Evolutionary conservation across 2,113 vertebrate species (phyloP).

Genomic region (Taurulus bubalis): DNA sequence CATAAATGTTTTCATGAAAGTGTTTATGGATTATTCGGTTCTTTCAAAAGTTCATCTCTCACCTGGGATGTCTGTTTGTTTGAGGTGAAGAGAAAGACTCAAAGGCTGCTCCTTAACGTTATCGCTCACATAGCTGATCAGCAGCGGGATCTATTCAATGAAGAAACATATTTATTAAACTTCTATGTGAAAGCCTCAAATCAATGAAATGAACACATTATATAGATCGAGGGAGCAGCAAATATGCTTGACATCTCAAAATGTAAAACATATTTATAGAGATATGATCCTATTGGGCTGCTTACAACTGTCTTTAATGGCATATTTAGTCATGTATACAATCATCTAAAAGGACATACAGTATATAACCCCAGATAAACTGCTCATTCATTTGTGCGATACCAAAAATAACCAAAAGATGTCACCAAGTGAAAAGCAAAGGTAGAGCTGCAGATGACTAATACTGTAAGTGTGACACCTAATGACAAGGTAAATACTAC

Average conservation of each 20-base stretch:
- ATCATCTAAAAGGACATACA: not conserved
- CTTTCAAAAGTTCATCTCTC: not conserved
- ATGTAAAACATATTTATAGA: not conserved
- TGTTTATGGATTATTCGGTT: not conserved
- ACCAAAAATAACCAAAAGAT: slow-evolving; percentile 42
- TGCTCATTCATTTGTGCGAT: not conserved
- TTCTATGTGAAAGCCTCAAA: not conserved
- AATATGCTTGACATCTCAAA: too few species aligned
- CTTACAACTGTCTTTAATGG: not conserved
- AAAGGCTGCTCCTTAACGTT: not conserved
- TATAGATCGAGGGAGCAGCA: not conserved
- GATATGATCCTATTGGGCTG: not conserved
- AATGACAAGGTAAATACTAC: not conserved
- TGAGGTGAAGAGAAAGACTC: not conserved
- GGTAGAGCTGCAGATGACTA: not conserved
- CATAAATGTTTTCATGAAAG: not conserved
- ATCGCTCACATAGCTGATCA: not conserved
- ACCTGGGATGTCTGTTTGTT: not conserved
- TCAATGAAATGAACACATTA: not conserved
- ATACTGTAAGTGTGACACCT: not conserved
- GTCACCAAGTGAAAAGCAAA: slow-evolving; percentile 25
- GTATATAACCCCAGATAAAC: not conserved
- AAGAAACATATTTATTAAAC: not conserved
- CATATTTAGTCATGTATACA: not conserved
- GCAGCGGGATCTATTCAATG: not conserved